phyloP scores from a whole-genome alignment of 1,140 invertebrate species.

The Mycetomoellerius zeteki region DNA sequence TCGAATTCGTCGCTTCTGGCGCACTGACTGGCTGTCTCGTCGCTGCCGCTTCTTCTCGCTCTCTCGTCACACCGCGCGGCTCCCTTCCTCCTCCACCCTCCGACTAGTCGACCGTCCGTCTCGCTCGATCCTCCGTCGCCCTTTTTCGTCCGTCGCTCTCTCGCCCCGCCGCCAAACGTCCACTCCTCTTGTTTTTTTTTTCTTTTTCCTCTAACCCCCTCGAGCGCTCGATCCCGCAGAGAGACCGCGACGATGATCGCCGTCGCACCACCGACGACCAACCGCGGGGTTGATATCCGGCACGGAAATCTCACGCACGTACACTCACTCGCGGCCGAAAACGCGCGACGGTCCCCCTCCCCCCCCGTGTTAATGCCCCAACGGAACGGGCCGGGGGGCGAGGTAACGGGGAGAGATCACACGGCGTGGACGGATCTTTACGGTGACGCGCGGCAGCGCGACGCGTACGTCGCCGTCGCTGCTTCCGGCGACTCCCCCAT shows the following conservation, averaged over 20 bases:
- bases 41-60: conserved; percentile 26
- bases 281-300: conserved; percentile 59
- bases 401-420: background rate
- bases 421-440: conserved; percentile 42
- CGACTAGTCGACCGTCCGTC: conserved; percentile 29
- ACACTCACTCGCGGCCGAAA: conserved; percentile 21
- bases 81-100: conserved; percentile 9
- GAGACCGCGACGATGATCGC: conserved; percentile 60
- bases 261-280: conserved; percentile 30
- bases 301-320: background rate
- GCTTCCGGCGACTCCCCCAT: conserved; percentile 42
- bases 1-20: conserved; percentile 75
- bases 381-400: background rate
- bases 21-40: conserved; percentile 45
- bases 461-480: conserved; percentile 15
- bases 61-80: conserved; percentile 22
- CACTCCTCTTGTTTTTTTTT: no score
- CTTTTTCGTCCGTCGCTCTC: conserved; percentile 52
- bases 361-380: conserved; percentile 45
- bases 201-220: no score
- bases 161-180: background rate
- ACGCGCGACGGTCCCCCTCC: conserved; percentile 26
- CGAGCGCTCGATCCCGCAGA: no score
- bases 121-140: conserved; percentile 40
- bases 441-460: conserved; percentile 38